Percentiles rank a stretch among this genome's conserved stretches.
Evolutionary conservation across 1,140 invertebrate species (phyloP).

Genomic region (Nasonia giraulti): DNA sequence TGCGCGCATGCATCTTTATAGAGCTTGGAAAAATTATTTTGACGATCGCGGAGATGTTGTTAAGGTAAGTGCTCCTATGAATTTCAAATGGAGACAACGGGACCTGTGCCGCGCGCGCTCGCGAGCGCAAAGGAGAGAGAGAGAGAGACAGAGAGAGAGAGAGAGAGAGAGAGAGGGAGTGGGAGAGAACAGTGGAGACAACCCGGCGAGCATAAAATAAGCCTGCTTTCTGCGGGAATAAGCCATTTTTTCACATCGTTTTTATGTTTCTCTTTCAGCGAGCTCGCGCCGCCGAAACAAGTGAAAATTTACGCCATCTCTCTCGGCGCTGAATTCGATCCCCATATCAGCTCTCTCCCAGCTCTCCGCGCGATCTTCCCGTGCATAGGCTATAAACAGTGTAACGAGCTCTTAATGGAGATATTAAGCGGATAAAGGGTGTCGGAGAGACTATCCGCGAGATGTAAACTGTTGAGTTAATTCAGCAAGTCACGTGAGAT

Average conservation of each 20-base stretch:
- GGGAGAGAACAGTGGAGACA: neutral
- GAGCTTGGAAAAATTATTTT: conserved; percentile 40
- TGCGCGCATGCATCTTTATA: neutral
- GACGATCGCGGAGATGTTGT: conserved; percentile 30
- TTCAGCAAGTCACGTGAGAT: neutral
- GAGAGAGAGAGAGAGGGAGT: no score
- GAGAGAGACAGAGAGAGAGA: no score
- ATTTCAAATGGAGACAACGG: conserved; percentile 24
- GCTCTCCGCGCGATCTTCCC: neutral
- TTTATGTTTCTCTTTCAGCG: neutral
- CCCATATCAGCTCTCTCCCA: neutral
- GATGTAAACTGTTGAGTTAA: conserved; percentile 9
- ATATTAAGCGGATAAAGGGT: neutral
- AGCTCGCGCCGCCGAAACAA: neutral
- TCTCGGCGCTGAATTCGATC: no score
- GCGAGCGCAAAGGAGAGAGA: neutral
- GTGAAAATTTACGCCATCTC: neutral
- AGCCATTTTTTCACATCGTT: neutral
- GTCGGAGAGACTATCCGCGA: neutral
- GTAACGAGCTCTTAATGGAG: neutral
- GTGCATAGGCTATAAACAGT: neutral
- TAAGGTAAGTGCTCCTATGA: conserved; percentile 31
- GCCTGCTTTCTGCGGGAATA: neutral
- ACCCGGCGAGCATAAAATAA: neutral
- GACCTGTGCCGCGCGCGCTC: neutral